A percentile compares a stretch with the other conserved stretches of the same genome.
phyloP scores from a whole-genome alignment of 1,140 invertebrate species.

The Drusus annulatus region DNA sequence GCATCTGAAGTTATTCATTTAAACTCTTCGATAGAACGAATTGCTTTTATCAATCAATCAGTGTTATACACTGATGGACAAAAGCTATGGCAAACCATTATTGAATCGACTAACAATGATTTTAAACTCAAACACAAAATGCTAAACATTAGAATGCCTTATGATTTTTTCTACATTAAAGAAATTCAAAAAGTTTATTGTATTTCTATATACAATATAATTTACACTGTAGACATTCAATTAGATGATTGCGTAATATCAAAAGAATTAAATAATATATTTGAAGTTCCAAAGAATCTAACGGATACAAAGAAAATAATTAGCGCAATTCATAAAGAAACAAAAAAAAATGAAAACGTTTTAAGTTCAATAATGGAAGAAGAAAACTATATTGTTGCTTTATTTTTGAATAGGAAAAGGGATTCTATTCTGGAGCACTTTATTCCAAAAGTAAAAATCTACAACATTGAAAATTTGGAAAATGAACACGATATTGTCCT shows the following conservation, averaged over 20 bases:
- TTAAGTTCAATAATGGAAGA: conserved; percentile 22
- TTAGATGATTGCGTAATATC: not conserved
- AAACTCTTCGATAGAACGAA: conserved; percentile 36
- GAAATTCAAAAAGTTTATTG: conserved; percentile 10
- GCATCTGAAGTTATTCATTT: conserved; percentile 35
- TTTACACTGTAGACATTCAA: not conserved
- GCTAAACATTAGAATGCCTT: not conserved
- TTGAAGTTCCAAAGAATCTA: conserved; percentile 25
- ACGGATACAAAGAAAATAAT: not conserved
- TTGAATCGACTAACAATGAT: conserved; percentile 21
- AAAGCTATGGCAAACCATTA: conserved; percentile 13
- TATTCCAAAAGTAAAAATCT: not conserved
- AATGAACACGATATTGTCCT: conserved; percentile 9
- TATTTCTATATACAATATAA: conserved; percentile 18
- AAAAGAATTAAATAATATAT: not conserved
- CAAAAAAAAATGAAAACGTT: conserved; percentile 31
- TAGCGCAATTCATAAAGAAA: conserved; percentile 24
- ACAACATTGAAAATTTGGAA: conserved; percentile 4
- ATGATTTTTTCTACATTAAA: conserved; percentile 35
- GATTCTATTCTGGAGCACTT: conserved; percentile 10
- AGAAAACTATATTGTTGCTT: conserved; percentile 32
- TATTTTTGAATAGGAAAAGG: conserved; percentile 36
- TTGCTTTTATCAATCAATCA: conserved; percentile 9
- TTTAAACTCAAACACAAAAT: conserved; percentile 2
- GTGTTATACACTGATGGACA: conserved; percentile 33